These are phyloP conservation scores for Montipora cactus DNA, from an alignment of 64 coral and sea anemone species.

Conservation along the genomic window DNA sequence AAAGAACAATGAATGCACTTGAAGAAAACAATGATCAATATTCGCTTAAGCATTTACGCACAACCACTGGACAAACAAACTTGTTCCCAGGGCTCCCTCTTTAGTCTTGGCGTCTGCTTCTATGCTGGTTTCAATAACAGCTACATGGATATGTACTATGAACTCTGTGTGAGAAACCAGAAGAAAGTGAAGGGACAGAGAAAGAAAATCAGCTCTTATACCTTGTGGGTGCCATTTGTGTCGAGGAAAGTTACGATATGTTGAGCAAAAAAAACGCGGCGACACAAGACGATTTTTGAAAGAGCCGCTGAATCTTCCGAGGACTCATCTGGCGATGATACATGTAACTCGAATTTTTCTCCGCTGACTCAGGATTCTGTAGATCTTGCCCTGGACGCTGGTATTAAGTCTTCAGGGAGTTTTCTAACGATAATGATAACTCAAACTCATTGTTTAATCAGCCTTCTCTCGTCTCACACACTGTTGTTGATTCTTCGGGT, in stretches of 20 bases:
- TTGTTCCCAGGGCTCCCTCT: conserved; percentile 52
- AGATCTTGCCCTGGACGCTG: neutral
- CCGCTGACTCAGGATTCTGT: neutral
- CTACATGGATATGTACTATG: neutral
- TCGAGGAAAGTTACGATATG: conserved; percentile 54
- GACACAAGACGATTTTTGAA: conserved; percentile 48
- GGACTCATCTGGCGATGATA: conserved; percentile 49
- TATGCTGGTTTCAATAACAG: neutral
- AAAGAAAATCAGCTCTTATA: conserved; percentile 60
- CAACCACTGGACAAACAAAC: conserved; percentile 32
- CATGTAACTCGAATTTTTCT: neutral
- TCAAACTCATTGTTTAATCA: too few relatives aligned
- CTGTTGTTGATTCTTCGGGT: too few relatives aligned
- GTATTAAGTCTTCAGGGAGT: neutral
- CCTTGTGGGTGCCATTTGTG: conserved; percentile 47
- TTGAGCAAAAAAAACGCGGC: conserved; percentile 62
- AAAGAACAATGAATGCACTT: conserved; percentile 42
- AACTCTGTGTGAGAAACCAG: conserved; percentile 41
- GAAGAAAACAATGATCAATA: conserved; percentile 16
- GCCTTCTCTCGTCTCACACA: too few relatives aligned
- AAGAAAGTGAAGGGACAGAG: conserved; percentile 49
- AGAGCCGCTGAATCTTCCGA: conserved; percentile 51
- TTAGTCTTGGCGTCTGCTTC: conserved; percentile 5
- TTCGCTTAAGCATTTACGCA: neutral
- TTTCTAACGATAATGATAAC: too few relatives aligned